A percentile compares a stretch with the other conserved stretches of the same genome.
Evolutionary conservation across 2,888 invertebrate species (phyloP).

Genomic region (Acanthopleura granulata): DNA sequence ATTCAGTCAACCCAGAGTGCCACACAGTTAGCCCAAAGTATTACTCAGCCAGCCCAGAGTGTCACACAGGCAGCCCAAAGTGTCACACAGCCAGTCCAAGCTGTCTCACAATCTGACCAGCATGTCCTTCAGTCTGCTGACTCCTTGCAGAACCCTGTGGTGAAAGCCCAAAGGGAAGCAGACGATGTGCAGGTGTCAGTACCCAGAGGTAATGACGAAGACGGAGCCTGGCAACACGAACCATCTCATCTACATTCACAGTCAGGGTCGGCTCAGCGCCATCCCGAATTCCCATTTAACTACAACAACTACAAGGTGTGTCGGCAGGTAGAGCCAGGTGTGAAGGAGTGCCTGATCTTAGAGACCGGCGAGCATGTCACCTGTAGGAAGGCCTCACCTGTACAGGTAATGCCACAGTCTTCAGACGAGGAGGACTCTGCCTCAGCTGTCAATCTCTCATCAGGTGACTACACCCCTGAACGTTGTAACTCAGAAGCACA

Average conservation of each 20-base stretch:
- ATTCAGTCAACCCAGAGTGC: neutral
- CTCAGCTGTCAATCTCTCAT: too few relatives aligned
- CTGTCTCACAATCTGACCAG: too few relatives aligned
- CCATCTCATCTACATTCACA: neutral
- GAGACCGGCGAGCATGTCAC: slow-evolving; percentile 45
- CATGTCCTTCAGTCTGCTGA: too few relatives aligned
- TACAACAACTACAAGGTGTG: slow-evolving; percentile 45
- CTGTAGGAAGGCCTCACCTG: slow-evolving; percentile 21
- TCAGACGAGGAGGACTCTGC: too few relatives aligned
- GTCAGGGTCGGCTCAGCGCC: neutral
- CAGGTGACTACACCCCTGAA: too few relatives aligned
- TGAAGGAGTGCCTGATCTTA: slow-evolving; percentile 44
- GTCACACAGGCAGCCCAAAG: neutral
- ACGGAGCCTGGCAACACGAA: neutral
- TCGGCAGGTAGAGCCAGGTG: slow-evolving; percentile 37
- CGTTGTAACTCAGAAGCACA: too few relatives aligned
- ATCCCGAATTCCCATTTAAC: slow-evolving; percentile 40
- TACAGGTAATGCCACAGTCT: too few relatives aligned
- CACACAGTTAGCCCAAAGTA: neutral
- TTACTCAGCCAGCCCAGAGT: neutral
- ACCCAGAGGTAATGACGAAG: too few relatives aligned
- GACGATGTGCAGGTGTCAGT: too few relatives aligned
- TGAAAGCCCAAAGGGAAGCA: too few relatives aligned
- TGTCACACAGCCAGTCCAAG: neutral
- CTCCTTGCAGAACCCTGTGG: too few relatives aligned